A percentile compares a stretch with the other conserved stretches of the same genome.
phyloP scores from a whole-genome alignment of 2,888 invertebrate genomes.

The Brenthis ino region DNA sequence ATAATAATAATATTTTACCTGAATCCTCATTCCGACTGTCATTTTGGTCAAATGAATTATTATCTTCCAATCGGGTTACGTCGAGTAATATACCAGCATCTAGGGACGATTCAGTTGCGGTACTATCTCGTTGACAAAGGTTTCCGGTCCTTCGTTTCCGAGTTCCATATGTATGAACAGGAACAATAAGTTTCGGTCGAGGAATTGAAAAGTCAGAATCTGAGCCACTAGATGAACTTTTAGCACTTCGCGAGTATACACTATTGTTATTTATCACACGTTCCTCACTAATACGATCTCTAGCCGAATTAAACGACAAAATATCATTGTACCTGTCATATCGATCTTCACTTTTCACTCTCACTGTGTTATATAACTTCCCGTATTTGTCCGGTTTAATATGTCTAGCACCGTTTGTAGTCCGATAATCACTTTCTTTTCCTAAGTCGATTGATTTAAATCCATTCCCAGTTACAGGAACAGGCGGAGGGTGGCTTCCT shows the following conservation, averaged over 20 bases:
- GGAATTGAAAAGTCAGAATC: constrained; percentile 91
- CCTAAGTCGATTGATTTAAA: constrained; percentile 61
- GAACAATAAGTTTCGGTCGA: constrained; percentile 92
- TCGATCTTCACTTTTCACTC: constrained; percentile 79
- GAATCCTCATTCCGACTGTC: constrained; percentile 53
- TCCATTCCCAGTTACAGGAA: constrained; percentile 59
- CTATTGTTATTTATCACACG: constrained; percentile 59
- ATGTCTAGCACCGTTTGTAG: constrained; percentile 72
- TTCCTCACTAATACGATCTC: constrained; percentile 65
- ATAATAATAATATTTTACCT: constrained; percentile 55
- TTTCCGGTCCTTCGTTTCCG: constrained; percentile 91
- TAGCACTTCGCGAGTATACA: constrained; percentile 69
- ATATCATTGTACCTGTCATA: constrained; percentile 76
- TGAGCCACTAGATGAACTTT: constrained; percentile 79
- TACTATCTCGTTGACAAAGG: constrained; percentile 78
- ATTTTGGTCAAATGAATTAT: constrained; percentile 54
- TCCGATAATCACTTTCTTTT: constrained; percentile 78
- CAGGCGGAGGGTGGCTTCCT: constrained; percentile 60
- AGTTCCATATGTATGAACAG: constrained; percentile 92
- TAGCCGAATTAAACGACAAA: constrained; percentile 60
- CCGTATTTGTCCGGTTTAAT: constrained; percentile 75
- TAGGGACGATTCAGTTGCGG: constrained; percentile 69
- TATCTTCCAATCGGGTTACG: constrained; percentile 66
- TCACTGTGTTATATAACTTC: constrained; percentile 75
- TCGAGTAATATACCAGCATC: constrained; percentile 74